A percentile compares a stretch with the other conserved stretches of the same genome.
Evolutionary conservation across 1,140 invertebrate species (phyloP).

Genomic region (Galleria mellonella): DNA sequence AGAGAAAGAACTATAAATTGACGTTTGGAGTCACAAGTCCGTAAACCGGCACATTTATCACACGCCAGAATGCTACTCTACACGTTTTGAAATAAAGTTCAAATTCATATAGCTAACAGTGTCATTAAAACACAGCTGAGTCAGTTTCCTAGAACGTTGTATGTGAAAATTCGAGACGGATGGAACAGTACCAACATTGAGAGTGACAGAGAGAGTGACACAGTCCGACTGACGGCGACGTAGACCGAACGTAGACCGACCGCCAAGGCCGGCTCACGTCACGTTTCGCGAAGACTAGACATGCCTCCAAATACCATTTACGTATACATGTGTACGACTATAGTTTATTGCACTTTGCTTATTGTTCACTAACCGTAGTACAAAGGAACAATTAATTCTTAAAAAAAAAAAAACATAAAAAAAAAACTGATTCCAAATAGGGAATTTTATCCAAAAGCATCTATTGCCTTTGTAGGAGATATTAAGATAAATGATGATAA

Average conservation of each 20-base stretch:
- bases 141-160: slow-evolving; percentile 59
- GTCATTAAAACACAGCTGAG: slow-evolving; percentile 42
- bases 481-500: too few species aligned
- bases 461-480: too few species aligned
- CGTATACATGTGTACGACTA: slow-evolving; percentile 13
- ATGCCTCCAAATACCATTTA: slow-evolving; percentile 25
- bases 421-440: too few species aligned
- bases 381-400: too few species aligned
- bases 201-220: slow-evolving; percentile 44
- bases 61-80: slow-evolving; percentile 24
- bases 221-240: slow-evolving; percentile 27
- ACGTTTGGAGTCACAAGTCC: slow-evolving; percentile 30
- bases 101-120: slow-evolving; percentile 17
- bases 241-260: slow-evolving; percentile 35
- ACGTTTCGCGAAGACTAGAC: slow-evolving; percentile 57
- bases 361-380: slow-evolving; percentile 1
- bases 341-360: slow-evolving; percentile 29
- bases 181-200: slow-evolving; percentile 40
- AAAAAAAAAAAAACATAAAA: too few species aligned
- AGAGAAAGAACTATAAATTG: slow-evolving; percentile 63
- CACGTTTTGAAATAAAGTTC: slow-evolving; percentile 27
- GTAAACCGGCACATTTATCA: slow-evolving; percentile 11
- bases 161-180: slow-evolving; percentile 59
- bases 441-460: too few species aligned
- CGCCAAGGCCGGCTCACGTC: slow-evolving; percentile 60